Evolutionary conservation across 1,140 invertebrate genomes (phyloP).

Genomic region (Mizuhopecten yessoensis): DNA sequence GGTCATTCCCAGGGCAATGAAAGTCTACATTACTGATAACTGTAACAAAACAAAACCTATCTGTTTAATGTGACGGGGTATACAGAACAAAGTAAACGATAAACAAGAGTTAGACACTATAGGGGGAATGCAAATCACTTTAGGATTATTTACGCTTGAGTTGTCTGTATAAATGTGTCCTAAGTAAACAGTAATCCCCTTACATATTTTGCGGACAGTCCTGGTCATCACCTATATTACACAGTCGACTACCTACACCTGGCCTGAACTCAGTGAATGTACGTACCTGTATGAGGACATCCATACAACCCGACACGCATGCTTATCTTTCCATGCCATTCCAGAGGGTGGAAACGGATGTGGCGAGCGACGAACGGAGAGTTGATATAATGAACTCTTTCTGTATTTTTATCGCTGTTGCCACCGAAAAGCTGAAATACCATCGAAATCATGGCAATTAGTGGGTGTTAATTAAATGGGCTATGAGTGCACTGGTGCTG

Average conservation of each 20-base stretch:
- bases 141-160: not conserved
- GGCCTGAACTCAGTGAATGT: not conserved
- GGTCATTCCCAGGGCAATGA: constrained; percentile 4
- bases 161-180: not conserved
- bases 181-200: too few species aligned
- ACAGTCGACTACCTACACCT: not conserved
- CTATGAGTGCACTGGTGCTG: constrained; percentile 4
- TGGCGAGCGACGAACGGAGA: constrained; percentile 85
- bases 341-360: constrained; percentile 85
- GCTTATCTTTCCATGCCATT: constrained; percentile 85
- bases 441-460: constrained; percentile 46
- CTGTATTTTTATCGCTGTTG: constrained; percentile 85
- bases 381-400: constrained; percentile 85
- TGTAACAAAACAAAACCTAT: not conserved
- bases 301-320: constrained; percentile 85
- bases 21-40: not conserved
- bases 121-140: not conserved
- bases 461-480: not conserved
- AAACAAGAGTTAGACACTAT: not conserved
- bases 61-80: not conserved
- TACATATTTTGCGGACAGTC: not conserved
- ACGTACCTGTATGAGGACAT: constrained; percentile 84
- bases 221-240: not conserved
- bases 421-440: constrained; percentile 85
- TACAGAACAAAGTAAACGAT: constrained; percentile 26